Evolutionary conservation across 1,140 invertebrate species (phyloP).

Genomic region (Trialeurodes vaporariorum): DNA sequence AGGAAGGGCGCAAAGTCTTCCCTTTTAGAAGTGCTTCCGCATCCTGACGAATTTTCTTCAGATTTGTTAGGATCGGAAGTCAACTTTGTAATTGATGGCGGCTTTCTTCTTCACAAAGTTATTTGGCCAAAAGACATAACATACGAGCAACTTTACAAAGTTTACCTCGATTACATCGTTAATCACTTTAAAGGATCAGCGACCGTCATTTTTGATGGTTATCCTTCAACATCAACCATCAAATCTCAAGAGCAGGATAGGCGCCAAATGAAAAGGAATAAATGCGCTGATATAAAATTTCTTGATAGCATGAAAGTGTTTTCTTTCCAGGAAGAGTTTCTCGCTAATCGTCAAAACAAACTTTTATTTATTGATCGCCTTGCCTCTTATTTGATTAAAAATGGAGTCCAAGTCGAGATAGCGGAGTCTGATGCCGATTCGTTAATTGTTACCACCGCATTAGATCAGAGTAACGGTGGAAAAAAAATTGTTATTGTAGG

Average conservation of each 20-base stretch:
- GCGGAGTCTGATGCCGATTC: background rate
- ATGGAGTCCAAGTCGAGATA: background rate
- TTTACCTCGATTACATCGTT: constrained; percentile 20
- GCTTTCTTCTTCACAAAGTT: constrained; percentile 23
- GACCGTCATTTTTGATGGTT: constrained; percentile 23
- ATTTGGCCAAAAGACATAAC: constrained; percentile 19
- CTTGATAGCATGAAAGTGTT: background rate
- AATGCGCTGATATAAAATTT: background rate
- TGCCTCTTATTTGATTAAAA: background rate
- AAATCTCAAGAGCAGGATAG: background rate
- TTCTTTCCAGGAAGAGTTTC: background rate
- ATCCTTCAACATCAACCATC: background rate
- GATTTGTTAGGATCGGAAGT: background rate
- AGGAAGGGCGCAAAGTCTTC: constrained; percentile 32
- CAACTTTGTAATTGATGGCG: constrained; percentile 21
- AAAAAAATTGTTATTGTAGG: background rate
- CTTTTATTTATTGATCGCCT: background rate
- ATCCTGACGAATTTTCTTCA: background rate
- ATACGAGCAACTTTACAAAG: constrained; percentile 11
- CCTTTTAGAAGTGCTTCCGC: constrained; percentile 28
- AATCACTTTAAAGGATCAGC: constrained; percentile 14
- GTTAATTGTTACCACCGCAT: background rate
- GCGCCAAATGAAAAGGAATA: background rate
- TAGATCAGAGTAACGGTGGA: background rate
- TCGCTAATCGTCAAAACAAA: background rate